phyloP scores from a whole-genome alignment of 1,140 invertebrate species.

The Drosophila persimilis region DNA sequence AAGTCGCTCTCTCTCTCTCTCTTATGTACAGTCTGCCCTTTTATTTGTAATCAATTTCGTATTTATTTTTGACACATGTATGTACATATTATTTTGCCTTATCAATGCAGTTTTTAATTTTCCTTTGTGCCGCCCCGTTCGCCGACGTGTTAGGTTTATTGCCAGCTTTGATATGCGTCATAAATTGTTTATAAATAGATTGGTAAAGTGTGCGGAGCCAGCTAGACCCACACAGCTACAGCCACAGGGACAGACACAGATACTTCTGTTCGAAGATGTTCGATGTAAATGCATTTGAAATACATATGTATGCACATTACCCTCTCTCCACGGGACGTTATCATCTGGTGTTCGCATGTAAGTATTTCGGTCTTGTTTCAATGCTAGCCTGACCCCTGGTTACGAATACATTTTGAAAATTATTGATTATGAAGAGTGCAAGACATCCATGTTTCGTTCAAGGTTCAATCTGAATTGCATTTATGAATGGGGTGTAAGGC shows the following conservation, averaged over 20 bases:
- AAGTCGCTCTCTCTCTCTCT: not conserved
- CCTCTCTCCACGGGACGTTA: constrained; percentile 12
- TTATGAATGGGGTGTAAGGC: too few relatives aligned
- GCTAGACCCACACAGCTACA: constrained; percentile 4
- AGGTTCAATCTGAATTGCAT: too few relatives aligned
- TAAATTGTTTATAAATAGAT: constrained; percentile 70
- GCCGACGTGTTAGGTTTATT: constrained; percentile 26
- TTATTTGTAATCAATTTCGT: constrained; percentile 12
- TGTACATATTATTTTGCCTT: constrained; percentile 28
- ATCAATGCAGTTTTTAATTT: constrained; percentile 42
- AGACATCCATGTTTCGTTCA: too few relatives aligned
- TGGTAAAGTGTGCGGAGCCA: constrained; percentile 19
- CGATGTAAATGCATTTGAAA: constrained; percentile 21
- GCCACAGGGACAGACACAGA: too few relatives aligned
- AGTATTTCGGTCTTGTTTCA: constrained; percentile 4
- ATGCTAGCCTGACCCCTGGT: constrained; percentile 8
- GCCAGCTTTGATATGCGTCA: constrained; percentile 58
- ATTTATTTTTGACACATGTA: too few relatives aligned
- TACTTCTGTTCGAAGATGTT: constrained; percentile 12
- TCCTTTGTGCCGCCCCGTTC: constrained; percentile 19
- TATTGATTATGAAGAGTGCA: not conserved
- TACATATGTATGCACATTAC: constrained; percentile 4
- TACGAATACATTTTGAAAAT: not conserved
- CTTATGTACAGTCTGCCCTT: constrained; percentile 2
- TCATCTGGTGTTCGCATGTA: constrained; percentile 20